Percentiles rank a stretch among this genome's conserved stretches.
Evolutionary conservation across 92 coral and sea anemone genomes (phyloP).

Genomic region (Porites divaricata): DNA sequence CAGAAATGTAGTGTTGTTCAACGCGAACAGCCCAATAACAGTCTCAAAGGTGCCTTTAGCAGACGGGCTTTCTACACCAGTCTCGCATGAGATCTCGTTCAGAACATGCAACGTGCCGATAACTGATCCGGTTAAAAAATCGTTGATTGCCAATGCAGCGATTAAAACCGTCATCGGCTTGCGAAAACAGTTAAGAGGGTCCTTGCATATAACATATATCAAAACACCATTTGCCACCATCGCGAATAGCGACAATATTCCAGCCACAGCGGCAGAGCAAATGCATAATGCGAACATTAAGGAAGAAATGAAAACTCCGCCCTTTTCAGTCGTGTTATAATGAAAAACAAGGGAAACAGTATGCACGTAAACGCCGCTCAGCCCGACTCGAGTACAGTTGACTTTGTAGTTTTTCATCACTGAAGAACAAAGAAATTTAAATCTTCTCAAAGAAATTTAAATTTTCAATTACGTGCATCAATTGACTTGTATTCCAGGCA

Average conservation of each 20-base stretch:
- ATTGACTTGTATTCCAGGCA: neutral
- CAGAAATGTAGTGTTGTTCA: slow-evolving; percentile 25
- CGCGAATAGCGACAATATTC: slow-evolving; percentile 27
- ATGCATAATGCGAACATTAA: slow-evolving; percentile 19
- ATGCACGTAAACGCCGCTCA: neutral
- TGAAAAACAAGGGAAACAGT: too few species aligned
- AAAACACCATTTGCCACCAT: slow-evolving; percentile 37
- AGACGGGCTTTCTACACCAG: neutral
- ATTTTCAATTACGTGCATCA: slow-evolving; percentile 20
- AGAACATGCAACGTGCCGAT: slow-evolving; percentile 6
- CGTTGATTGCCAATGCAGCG: slow-evolving; percentile 37
- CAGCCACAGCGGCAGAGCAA: slow-evolving; percentile 31
- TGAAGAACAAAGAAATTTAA: neutral
- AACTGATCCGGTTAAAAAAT: slow-evolving; percentile 33
- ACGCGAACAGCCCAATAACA: slow-evolving; percentile 21
- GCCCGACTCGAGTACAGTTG: neutral
- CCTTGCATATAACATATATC: slow-evolving; percentile 35
- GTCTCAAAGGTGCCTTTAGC: slow-evolving; percentile 3
- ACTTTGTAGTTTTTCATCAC: neutral
- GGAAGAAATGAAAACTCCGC: neutral
- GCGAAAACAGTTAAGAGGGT: slow-evolving; percentile 43
- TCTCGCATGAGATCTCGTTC: slow-evolving; percentile 22
- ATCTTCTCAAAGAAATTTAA: neutral
- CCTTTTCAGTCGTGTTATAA: neutral
- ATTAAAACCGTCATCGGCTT: slow-evolving; percentile 42